phyloP scores from a whole-genome alignment of 2,888 invertebrate genomes.

The Andrena haemorrhoa region DNA sequence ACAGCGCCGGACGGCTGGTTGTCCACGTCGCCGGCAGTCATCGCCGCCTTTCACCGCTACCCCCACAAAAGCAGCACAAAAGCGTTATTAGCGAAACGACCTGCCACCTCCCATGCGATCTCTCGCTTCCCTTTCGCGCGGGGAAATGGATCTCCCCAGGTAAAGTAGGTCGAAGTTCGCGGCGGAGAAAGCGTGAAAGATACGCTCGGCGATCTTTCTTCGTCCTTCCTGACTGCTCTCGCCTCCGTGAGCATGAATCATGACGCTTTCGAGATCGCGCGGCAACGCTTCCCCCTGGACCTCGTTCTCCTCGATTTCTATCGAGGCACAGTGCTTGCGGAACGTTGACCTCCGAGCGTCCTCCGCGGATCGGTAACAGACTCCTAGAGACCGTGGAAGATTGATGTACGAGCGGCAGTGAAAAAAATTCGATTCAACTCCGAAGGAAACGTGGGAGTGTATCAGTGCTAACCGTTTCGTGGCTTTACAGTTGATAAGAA shows the following conservation, averaged over 20 bases:
- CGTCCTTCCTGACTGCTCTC: slow-evolving; percentile 30
- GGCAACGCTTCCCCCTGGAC: not conserved
- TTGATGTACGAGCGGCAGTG: not conserved
- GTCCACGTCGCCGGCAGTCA: not conserved
- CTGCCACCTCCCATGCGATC: slow-evolving; percentile 9
- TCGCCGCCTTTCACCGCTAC: not conserved
- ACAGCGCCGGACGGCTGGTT: not conserved
- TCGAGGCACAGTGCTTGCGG: slow-evolving; percentile 1
- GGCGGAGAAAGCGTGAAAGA: slow-evolving; percentile 31
- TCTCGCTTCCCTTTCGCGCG: slow-evolving; percentile 32
- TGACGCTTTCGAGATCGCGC: slow-evolving; percentile 4
- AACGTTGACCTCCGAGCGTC: not conserved
- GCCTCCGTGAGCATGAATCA: slow-evolving; percentile 34
- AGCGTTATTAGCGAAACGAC: slow-evolving; percentile 55
- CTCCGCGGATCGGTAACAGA: not conserved
- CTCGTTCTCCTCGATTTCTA: slow-evolving; percentile 16
- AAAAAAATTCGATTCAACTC: not conserved
- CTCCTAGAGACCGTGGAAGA: no score
- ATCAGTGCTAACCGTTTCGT: no score
- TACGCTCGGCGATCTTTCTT: slow-evolving; percentile 47
- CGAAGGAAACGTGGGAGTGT: not conserved
- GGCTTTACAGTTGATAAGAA: no score
- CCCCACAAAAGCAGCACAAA: slow-evolving; percentile 3
- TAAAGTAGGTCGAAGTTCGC: slow-evolving; percentile 56
- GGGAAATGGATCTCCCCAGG: slow-evolving; percentile 47